These are phyloP conservation scores for Thaleichthys pacificus DNA, from an alignment of 2,797 vertebrate genomes.

Conservation along the genomic window DNA sequence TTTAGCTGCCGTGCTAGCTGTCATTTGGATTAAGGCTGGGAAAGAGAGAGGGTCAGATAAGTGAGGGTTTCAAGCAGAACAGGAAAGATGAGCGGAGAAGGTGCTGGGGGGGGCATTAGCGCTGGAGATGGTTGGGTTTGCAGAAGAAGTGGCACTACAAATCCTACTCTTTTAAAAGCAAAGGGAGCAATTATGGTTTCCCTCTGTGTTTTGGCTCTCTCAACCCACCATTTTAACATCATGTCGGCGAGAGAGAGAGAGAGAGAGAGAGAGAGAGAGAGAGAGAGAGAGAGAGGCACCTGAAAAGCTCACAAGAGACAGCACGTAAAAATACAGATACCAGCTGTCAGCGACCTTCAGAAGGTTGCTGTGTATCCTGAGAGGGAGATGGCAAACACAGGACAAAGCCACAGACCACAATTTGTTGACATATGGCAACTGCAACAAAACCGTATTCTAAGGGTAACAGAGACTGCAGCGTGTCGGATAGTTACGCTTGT, in stretches of 20 bases:
- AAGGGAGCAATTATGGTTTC: constrained; percentile 70
- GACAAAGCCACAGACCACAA: constrained; percentile 23
- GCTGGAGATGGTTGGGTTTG: constrained; percentile 64
- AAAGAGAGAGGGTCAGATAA: constrained; percentile 59
- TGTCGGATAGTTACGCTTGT: background rate
- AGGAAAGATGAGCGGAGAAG: constrained; percentile 69
- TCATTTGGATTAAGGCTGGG: constrained; percentile 55
- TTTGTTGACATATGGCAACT: constrained; percentile 21
- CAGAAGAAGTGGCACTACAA: constrained; percentile 63
- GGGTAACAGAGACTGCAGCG: background rate
- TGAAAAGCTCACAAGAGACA: constrained; percentile 58
- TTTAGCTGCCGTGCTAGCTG: constrained; percentile 53
- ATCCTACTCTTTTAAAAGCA: constrained; percentile 60
- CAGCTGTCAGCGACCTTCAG: constrained; percentile 63
- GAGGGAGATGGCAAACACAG: constrained; percentile 44
- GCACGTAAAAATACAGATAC: constrained; percentile 67
- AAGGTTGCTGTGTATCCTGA: constrained; percentile 30
- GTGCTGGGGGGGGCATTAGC: constrained; percentile 69
- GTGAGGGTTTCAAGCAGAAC: constrained; percentile 65
- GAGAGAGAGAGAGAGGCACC: constrained; percentile 44
- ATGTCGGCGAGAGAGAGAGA: constrained; percentile 45
- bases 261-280: constrained; percentile 61
- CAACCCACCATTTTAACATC: constrained; percentile 67
- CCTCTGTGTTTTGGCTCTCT: constrained; percentile 69
- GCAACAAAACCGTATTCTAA: constrained; percentile 13